phyloP scores from a whole-genome alignment of 2,888 invertebrate genomes.

The Brenthis ino region DNA sequence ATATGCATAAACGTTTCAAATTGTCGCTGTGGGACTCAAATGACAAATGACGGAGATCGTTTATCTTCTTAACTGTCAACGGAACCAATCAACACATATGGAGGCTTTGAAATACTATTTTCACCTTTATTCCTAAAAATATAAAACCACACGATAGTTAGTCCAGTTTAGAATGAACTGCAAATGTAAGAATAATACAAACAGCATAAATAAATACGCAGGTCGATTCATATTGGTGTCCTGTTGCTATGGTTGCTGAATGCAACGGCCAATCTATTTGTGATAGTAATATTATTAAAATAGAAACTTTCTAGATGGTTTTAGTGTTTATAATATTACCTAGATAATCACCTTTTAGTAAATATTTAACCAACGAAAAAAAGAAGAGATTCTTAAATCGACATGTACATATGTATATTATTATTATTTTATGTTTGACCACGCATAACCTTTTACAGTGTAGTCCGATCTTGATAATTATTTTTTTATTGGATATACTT shows the following conservation, averaged over 20 bases:
- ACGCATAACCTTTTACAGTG: too few species aligned
- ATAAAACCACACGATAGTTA: background rate
- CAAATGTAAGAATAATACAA: constrained; percentile 1
- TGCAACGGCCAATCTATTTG: constrained; percentile 55
- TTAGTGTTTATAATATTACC: too few species aligned
- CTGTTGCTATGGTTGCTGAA: constrained; percentile 51
- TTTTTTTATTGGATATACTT: too few species aligned
- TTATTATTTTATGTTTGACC: too few species aligned
- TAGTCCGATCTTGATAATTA: too few species aligned
- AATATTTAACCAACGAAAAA: too few species aligned
- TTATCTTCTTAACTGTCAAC: constrained; percentile 80
- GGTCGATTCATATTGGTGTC: constrained; percentile 40
- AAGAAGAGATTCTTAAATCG: too few species aligned
- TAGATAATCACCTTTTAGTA: too few species aligned
- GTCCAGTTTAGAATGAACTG: constrained; percentile 15
- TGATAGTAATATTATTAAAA: constrained; percentile 43
- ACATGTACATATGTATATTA: too few species aligned
- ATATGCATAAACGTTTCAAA: constrained; percentile 47
- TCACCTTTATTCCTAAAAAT: constrained; percentile 17
- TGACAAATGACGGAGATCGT: constrained; percentile 78
- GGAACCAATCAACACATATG: constrained; percentile 76
- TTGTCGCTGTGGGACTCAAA: constrained; percentile 61
- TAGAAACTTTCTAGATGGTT: too few species aligned
- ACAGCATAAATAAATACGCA: background rate
- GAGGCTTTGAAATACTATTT: constrained; percentile 46